These are phyloP conservation scores for Scotopteryx bipunctaria DNA, from an alignment of 2,888 invertebrate species.

Conservation along the genomic window DNA sequence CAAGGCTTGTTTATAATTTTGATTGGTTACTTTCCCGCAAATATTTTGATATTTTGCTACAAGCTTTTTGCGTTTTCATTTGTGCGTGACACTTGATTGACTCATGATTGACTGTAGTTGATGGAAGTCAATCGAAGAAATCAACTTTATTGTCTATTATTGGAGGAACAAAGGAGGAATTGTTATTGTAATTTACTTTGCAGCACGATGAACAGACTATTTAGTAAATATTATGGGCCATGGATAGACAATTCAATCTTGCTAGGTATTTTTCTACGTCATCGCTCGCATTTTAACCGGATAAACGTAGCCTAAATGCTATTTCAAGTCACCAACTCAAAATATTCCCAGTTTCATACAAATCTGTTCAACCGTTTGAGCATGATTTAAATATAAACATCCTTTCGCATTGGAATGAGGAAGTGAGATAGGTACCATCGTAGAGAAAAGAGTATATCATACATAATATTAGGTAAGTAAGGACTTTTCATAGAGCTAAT, in stretches of 20 bases:
- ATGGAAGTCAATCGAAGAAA: conserved; percentile 3
- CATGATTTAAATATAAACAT: too few species aligned
- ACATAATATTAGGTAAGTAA: neutral
- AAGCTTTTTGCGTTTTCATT: neutral
- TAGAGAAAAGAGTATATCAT: neutral
- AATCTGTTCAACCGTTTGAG: too few species aligned
- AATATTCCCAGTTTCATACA: too few species aligned
- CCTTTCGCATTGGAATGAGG: too few species aligned
- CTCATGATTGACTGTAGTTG: neutral
- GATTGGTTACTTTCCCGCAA: neutral
- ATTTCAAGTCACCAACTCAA: too few species aligned
- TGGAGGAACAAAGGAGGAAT: neutral
- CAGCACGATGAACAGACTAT: too few species aligned
- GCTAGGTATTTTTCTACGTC: too few species aligned
- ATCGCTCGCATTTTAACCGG: too few species aligned
- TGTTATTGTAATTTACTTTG: neutral
- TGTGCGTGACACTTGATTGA: conserved; percentile 8
- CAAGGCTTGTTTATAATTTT: neutral
- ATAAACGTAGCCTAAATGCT: too few species aligned
- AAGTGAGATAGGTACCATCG: too few species aligned
- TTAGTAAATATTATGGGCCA: too few species aligned
- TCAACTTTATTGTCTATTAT: conserved; percentile 2
- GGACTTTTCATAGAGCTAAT: neutral
- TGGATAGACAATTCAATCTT: too few species aligned
- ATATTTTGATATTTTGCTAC: neutral